Evolutionary conservation across 1,140 invertebrate genomes (phyloP).

Genomic region (Pseudomyrmex gracilis): DNA sequence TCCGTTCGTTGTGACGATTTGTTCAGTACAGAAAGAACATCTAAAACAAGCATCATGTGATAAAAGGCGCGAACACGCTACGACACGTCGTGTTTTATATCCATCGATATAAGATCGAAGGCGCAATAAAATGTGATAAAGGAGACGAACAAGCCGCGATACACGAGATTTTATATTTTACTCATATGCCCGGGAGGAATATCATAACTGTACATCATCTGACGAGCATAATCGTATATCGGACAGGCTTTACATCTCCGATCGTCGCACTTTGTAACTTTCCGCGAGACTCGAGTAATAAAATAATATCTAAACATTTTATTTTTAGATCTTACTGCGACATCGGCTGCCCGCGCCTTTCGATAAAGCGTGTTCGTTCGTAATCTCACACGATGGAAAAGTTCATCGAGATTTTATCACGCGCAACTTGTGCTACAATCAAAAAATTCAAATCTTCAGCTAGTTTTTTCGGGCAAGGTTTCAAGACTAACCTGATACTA

Average conservation of each 20-base stretch:
- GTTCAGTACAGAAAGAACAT: background rate
- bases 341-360: background rate
- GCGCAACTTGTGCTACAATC: too few relatives aligned
- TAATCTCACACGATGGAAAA: background rate
- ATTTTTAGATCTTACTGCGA: slow-evolving; percentile 18
- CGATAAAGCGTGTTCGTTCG: background rate
- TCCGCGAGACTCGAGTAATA: background rate
- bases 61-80: slow-evolving; percentile 42
- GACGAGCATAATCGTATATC: slow-evolving; percentile 35
- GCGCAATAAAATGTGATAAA: slow-evolving; percentile 49
- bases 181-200: slow-evolving; percentile 4
- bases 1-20: background rate
- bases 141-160: slow-evolving; percentile 38
- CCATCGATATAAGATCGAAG: slow-evolving; percentile 46
- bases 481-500: too few relatives aligned
- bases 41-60: slow-evolving; percentile 8
- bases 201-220: slow-evolving; percentile 42
- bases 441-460: too few relatives aligned
- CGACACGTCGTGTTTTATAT: slow-evolving; percentile 36
- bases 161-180: slow-evolving; percentile 16
- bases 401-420: background rate
- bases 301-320: slow-evolving; percentile 5
- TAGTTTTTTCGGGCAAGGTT: too few relatives aligned
- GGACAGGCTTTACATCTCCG: slow-evolving; percentile 30
- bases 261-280: slow-evolving; percentile 23